Evolutionary conservation across 2,797 vertebrate species (phyloP).

Genomic region (Microchirus variegatus): DNA sequence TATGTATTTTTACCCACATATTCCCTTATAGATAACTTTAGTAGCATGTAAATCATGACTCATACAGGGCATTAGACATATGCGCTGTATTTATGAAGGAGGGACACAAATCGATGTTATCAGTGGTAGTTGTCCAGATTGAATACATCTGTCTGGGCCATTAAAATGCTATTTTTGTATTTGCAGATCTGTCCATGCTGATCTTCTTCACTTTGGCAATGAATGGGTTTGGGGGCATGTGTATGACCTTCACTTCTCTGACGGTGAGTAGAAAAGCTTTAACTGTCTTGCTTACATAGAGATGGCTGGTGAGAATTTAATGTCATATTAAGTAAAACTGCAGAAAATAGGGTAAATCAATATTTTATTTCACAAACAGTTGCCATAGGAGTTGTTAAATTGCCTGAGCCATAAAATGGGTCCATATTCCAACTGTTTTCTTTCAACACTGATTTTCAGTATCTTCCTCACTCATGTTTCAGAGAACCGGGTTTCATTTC

Average conservation of each 20-base stretch:
- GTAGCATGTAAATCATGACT: not conserved
- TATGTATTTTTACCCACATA: constrained; percentile 67
- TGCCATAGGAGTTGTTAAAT: too few relatives aligned
- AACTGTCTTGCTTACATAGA: too few relatives aligned
- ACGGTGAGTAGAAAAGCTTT: constrained; percentile 85
- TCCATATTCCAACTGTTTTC: too few relatives aligned
- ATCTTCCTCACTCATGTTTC: too few relatives aligned
- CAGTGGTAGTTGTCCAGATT: not conserved
- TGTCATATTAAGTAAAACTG: too few relatives aligned
- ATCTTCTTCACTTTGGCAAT: constrained; percentile 95
- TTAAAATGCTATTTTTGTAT: constrained; percentile 15
- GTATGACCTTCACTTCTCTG: constrained; percentile 98
- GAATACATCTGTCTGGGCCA: not conserved
- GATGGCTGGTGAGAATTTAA: too few relatives aligned
- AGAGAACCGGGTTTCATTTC: too few relatives aligned
- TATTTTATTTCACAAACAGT: too few relatives aligned
- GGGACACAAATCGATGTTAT: not conserved
- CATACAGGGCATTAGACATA: not conserved
- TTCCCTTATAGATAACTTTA: constrained; percentile 3
- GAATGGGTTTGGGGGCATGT: constrained; percentile 99
- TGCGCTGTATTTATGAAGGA: not conserved
- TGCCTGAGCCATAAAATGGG: too few relatives aligned
- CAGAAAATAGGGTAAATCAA: too few relatives aligned
- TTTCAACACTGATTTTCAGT: too few relatives aligned
- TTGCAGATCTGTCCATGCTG: constrained; percentile 91